Evolutionary conservation across 2,113 vertebrate genomes (phyloP).

Genomic region (Tretioscincus oriximinensis): DNA sequence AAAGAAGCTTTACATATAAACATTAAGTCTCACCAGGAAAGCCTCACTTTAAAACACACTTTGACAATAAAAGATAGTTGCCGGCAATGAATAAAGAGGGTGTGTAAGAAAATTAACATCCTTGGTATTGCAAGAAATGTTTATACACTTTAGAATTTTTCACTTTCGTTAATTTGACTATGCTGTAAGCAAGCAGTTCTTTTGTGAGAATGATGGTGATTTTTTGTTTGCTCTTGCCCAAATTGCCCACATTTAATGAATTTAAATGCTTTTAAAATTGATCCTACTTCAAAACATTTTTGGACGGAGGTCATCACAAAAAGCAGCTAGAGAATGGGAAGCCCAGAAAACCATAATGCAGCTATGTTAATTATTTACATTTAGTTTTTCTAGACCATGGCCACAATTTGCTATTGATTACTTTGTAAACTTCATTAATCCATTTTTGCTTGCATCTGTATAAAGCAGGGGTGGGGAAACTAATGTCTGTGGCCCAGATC

Average conservation of each 20-base stretch:
- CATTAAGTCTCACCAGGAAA: constrained; percentile 64
- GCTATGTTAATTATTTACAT: background rate
- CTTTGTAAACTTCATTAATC: background rate
- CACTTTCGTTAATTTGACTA: constrained; percentile 8
- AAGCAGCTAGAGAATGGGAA: background rate
- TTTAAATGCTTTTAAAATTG: background rate
- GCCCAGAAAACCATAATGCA: background rate
- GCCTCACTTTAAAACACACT: constrained; percentile 15
- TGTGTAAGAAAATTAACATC: constrained; percentile 4
- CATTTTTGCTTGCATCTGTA: background rate
- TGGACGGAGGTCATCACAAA: background rate
- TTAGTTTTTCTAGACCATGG: background rate
- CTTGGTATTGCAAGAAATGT: constrained; percentile 27
- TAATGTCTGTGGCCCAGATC: no score
- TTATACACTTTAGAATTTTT: constrained; percentile 23
- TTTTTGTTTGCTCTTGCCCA: background rate
- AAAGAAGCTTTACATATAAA: constrained; percentile 80
- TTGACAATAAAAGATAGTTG: constrained; percentile 34
- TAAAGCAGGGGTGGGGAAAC: background rate
- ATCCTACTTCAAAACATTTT: background rate
- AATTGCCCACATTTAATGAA: background rate
- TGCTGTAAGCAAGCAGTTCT: background rate
- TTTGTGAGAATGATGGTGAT: background rate
- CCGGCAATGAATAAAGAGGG: constrained; percentile 42
- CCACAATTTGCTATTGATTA: background rate